Evolutionary conservation across 2,797 vertebrate genomes (phyloP), one percentile per base, ranked within the genome.

Genomic region (Gallirallus australis): DNA sequence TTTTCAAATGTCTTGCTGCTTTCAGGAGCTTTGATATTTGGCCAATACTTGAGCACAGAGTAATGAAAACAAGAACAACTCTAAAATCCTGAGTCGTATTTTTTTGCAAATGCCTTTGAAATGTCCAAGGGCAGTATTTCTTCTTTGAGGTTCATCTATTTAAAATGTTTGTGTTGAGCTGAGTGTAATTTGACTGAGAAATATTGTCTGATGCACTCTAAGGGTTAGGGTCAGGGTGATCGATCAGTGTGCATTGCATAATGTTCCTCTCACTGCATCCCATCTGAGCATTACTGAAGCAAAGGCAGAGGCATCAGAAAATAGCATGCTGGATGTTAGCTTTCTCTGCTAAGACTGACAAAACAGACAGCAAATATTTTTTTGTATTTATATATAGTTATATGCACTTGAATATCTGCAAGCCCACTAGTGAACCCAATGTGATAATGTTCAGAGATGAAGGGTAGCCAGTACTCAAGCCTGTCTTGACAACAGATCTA

Each of bases 31-130:
- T 53, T 92, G 72, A 89, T 63, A 81, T 24, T 83, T 68, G 23
- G 65, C 89, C 92, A 79, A 30, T 60, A 60, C 42, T 94, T 86
- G n/a, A 95, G 71, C 16, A 12, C 17, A 57, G 65, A 82, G 28
- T 92, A 96, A 95, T 81, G 69, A 95, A 96, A 96, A 95, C 91
- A 96, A 95, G 60, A 82, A 61, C 2, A 53, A 52, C 78, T 56
- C 64, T 82, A 65, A 94, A 93, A 92, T 82, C 42, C 69, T n/a
- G 56, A 83, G 69, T 85, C 1, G 5, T 90, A 79, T 88, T 89
- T 93, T 93, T 94, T 90, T 89, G 39, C 61, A 79, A 94, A 92
- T 92, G 89, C 56, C 37, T 86, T 97, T 96, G 84, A 94, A 93
- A 94, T 78, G 53, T 90, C 60, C 92, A 59, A 86, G 72, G 82